Base-by-base conservation (phyloP, 2,797 vertebrate genomes). In the Pyrocephalus nanus region DNA sequence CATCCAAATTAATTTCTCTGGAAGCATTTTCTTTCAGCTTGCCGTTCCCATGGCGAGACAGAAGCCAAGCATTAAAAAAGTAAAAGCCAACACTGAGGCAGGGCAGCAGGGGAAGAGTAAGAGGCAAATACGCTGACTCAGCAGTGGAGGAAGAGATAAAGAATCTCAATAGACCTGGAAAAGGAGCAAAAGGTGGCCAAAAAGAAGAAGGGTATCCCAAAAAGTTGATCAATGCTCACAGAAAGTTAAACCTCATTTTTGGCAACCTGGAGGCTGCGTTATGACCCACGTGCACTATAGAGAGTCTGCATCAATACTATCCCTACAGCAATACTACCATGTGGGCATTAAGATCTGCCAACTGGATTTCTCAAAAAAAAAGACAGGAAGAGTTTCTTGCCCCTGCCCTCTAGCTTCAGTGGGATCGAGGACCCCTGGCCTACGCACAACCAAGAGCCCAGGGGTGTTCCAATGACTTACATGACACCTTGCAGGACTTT, bases 401-500 rank as follows among this genome's bases (percentile, higher is more conserved):
- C 92, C 82, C 86, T 92, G n/a, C 85, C 94, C 53, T 79, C 34
- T 51, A 94, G 66, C 71, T 76, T 57, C 55, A 70, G 73, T 16
- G 58, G 90, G 77, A 92, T 71, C 47, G 84, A 83, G 86, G 32
- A 94, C 72, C 84, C 45, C 70, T 67, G 64, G 40, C 57, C 80
- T 85, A 74, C 2, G 34, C 38, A 85, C 13, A 75, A 51, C 10
- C 42, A 85, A 60, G 50, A 92, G 94, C 95, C 96, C 94, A 89
- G 94, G 90, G 26, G 50, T 20, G 42, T 90, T 95, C 70, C 88
- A 76, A 86, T 84, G 96, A 99, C 99, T 99, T 98, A 99, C 99
- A 99, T 99, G 98, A 99, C 99, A 98, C 99, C 99, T 98, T 99
- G 99, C 91, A 99, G 98, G 96, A 99, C 99, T 97, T 99, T 99